A percentile compares a stretch with the other conserved stretches of the same genome.
These are phyloP conservation scores for Bradysia coprophila DNA, from an alignment of 1,140 invertebrate genomes.

Conservation along the genomic window DNA sequence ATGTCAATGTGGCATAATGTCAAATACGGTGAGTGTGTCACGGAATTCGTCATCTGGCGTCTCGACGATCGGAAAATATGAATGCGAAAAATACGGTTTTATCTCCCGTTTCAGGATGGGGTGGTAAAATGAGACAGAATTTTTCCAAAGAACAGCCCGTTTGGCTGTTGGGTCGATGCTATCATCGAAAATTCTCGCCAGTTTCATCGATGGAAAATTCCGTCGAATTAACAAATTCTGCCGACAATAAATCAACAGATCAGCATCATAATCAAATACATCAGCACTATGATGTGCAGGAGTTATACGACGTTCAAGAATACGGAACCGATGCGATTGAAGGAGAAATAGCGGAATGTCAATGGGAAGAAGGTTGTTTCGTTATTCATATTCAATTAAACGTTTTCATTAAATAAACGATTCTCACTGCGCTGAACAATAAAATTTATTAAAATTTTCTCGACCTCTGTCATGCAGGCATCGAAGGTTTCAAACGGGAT, in stretches of 20 bases:
- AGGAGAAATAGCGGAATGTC: conserved; percentile 28
- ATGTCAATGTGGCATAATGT: conserved; percentile 80
- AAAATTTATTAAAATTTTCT: too few relatives aligned
- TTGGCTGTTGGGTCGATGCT: conserved; percentile 63
- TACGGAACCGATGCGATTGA: conserved; percentile 32
- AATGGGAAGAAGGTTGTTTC: conserved; percentile 33
- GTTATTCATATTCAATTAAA: not conserved
- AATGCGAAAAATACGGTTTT: too few relatives aligned
- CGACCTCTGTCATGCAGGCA: conserved; percentile 19
- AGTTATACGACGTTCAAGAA: conserved; percentile 19
- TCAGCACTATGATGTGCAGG: conserved; percentile 1
- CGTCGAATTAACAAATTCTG: conserved; percentile 32
- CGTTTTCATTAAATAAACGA: not conserved
- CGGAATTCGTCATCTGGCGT: too few relatives aligned
- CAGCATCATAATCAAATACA: conserved; percentile 9
- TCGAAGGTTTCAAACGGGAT: conserved; percentile 60
- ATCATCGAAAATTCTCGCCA: conserved; percentile 50
- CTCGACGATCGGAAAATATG: conserved; percentile 5
- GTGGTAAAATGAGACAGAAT: conserved; percentile 58
- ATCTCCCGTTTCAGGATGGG: too few relatives aligned
- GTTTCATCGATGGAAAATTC: conserved; percentile 41
- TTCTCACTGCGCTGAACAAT: too few relatives aligned
- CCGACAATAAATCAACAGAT: conserved; percentile 6
- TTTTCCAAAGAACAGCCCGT: conserved; percentile 76
- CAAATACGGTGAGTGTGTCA: conserved; percentile 52